Evolutionary conservation across 2,797 vertebrate genomes (phyloP).

Genomic region (Mormyrus hasselquistii): DNA sequence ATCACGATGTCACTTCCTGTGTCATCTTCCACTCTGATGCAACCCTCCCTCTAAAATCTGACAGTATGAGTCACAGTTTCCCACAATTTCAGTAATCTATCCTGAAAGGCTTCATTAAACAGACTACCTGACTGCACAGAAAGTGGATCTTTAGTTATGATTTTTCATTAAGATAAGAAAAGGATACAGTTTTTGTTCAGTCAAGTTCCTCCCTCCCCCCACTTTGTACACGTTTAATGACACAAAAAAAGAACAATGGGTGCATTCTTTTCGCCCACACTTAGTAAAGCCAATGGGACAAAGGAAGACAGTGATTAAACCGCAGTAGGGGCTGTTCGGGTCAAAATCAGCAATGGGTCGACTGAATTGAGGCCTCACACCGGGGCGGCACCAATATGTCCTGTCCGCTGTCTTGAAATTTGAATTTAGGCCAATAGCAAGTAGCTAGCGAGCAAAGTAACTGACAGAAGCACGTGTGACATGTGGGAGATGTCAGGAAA

Average conservation of each 20-base stretch:
- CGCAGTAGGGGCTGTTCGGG: not conserved
- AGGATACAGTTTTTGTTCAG: slow-evolving; percentile 19
- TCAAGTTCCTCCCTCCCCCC: not conserved
- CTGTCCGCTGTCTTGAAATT: not conserved
- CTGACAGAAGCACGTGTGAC: not conserved
- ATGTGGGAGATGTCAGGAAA: not conserved
- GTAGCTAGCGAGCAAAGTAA: not conserved
- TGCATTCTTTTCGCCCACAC: not conserved
- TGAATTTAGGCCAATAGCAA: not conserved
- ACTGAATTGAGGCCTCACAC: not conserved
- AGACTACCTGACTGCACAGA: not conserved
- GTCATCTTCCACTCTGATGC: not conserved
- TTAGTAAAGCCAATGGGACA: not conserved
- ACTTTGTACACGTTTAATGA: not conserved
- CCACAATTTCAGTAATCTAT: slow-evolving; percentile 4
- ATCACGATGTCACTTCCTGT: not conserved
- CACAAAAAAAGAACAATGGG: slow-evolving; percentile 19
- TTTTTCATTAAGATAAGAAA: slow-evolving; percentile 21
- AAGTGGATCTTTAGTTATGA: not conserved
- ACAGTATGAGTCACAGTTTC: not conserved
- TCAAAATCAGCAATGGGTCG: not conserved
- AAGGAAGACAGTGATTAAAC: not conserved
- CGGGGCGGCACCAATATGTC: not conserved
- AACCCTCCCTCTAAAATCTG: not conserved
- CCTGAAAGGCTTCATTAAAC: slow-evolving; percentile 26